Evolutionary conservation across 2,888 invertebrate species (phyloP).

Genomic region (Sinelater perroti): DNA sequence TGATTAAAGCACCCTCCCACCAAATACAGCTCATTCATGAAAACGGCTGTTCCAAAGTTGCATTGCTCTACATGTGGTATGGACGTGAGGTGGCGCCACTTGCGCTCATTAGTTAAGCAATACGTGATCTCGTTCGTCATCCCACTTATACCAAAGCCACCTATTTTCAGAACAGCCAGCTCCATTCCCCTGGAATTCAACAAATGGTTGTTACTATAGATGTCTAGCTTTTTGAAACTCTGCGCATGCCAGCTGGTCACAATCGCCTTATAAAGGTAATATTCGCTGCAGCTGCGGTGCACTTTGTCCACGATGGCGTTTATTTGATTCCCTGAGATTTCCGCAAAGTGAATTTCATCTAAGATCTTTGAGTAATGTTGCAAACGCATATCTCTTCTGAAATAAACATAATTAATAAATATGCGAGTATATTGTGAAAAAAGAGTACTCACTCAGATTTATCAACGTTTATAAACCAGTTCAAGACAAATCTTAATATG

Average conservation of each 20-base stretch:
- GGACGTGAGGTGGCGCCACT: conserved; percentile 72
- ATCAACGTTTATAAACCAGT: conserved; percentile 66
- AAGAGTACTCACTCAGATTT: conserved; percentile 52
- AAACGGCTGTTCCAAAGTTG: conserved; percentile 75
- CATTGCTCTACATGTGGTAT: conserved; percentile 80
- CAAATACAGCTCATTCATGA: conserved; percentile 74
- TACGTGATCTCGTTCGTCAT: conserved; percentile 75
- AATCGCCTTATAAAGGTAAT: conserved; percentile 57
- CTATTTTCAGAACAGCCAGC: conserved; percentile 72
- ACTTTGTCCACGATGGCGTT: conserved; percentile 50
- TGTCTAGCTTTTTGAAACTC: conserved; percentile 39
- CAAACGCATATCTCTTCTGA: conserved; percentile 56
- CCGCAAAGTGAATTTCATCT: conserved; percentile 60
- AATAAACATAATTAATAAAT: conserved; percentile 11
- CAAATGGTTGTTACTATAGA: conserved; percentile 49
- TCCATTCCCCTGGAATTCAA: conserved; percentile 75
- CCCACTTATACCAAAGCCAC: conserved; percentile 73
- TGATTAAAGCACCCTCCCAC: conserved; percentile 79
- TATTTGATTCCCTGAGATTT: conserved; percentile 46
- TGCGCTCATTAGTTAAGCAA: conserved; percentile 66
- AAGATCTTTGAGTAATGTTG: conserved; percentile 61
- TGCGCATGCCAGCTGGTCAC: conserved; percentile 56
- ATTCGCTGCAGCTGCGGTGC: conserved; percentile 50
- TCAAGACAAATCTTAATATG: conserved; percentile 67
- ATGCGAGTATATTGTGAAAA: too few species aligned